A percentile compares a stretch with the other conserved stretches of the same genome.
These are phyloP conservation scores for Oophaga pumilio DNA, from an alignment of 2,113 vertebrate genomes.

Conservation along the genomic window DNA sequence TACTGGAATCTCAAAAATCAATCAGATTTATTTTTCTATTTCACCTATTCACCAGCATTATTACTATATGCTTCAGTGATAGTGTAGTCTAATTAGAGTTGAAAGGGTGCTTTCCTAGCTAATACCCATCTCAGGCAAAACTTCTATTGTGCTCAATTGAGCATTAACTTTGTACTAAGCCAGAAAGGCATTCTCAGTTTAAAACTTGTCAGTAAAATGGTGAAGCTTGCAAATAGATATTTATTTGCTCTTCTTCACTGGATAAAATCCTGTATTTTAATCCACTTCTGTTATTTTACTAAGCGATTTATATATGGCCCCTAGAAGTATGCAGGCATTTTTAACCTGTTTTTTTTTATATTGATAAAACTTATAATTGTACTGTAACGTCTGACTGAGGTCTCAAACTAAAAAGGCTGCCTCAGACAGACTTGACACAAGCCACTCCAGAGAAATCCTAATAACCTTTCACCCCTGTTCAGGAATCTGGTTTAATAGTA, in stretches of 20 bases:
- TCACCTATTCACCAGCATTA: background rate
- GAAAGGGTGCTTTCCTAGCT: background rate
- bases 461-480: no score
- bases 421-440: no score
- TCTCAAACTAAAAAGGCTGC: no score
- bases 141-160: conserved; percentile 4
- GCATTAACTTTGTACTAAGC: conserved; percentile 13
- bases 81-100: background rate
- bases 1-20: conserved; percentile 16
- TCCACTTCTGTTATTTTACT: background rate
- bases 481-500: no score
- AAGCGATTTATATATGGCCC: background rate
- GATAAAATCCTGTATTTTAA: background rate
- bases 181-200: background rate
- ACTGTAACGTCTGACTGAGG: no score
- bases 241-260: background rate
- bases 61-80: background rate
- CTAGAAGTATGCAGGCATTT: no score
- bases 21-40: background rate
- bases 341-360: no score
- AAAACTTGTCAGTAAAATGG: background rate
- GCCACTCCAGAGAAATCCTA: no score
- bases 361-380: no score
- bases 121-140: background rate
- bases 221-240: background rate